Base-by-base conservation (phyloP, 2,113 vertebrate species). In the Xenotilapia caudafasciata region DNA sequence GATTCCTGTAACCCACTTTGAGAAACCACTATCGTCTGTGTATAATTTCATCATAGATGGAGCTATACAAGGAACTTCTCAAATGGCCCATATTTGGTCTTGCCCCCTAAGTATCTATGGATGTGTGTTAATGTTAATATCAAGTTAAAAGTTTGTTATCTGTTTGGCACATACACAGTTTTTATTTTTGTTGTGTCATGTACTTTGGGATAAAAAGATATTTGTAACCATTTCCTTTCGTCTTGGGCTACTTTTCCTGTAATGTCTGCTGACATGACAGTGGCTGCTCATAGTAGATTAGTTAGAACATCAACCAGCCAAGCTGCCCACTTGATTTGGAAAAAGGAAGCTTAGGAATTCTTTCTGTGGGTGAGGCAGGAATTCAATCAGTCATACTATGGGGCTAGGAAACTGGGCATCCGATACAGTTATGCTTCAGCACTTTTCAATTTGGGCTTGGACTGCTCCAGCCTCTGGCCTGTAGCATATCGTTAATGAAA, bases 361-460 rank as follows among this genome's bases (percentile, higher is more conserved):
- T 91, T 95, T 83, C 79, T 86, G 47, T 88, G 89, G 90, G 88
- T 38, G 83, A 94, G 93, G 93, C 87, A 91, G 89, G 93, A 93
- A 94, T 96, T 94, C 93, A 96, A 90, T 95, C 95, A 92, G 86
- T 92, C 19, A 86, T 85, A 90, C 91, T 92, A 75, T 42, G 85
- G 88, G 88, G 91, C 90, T 68, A 80, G 94, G 94, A 95, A 95
- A 89, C 90, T 56, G 92, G 92, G 91, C 93, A 93, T 96, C 94
- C 83, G 90, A 94, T 92, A 93, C 93, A 92, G 95, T 92, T 94
- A 90, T 90, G 95, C 95, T 94, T 94, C 91, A 94, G 91, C 93
- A 94, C 95, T 94, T 95, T 95, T 96, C 94, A 96, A 96, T 96
- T 96, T 96, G 90, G 75, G 86, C 82, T 88, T 81, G 92, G 92